Conservation (phyloP, 2,888 invertebrate species). For the Clusia tigrina region DNA sequence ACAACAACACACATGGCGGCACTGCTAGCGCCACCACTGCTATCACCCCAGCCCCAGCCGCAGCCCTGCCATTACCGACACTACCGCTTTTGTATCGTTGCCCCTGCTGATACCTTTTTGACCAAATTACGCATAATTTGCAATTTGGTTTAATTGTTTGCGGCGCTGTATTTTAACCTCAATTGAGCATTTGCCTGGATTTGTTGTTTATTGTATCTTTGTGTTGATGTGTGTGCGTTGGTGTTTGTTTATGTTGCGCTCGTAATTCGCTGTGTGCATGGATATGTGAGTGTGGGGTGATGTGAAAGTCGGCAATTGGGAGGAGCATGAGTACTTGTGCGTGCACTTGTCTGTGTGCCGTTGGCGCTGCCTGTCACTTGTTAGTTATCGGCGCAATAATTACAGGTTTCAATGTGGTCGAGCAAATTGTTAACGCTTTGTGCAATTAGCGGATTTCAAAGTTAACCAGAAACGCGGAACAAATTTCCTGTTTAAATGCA, state of each 20-base stretch:
- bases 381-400: slow-evolving; percentile 47
- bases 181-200: slow-evolving; percentile 39
- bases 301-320: no score
- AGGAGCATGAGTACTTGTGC: no score
- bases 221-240: slow-evolving; percentile 2
- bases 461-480: no score
- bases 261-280: no score
- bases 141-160: slow-evolving; percentile 57
- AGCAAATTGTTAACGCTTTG: slow-evolving; percentile 37
- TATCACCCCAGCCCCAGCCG: not conserved
- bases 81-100: not conserved
- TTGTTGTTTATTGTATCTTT: not conserved
- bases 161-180: slow-evolving; percentile 52
- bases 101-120: slow-evolving; percentile 31
- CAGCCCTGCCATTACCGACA: no score
- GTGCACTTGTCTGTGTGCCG: no score
- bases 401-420: slow-evolving; percentile 48
- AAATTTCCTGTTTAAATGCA: no score
- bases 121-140: slow-evolving; percentile 53
- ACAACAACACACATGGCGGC: not conserved
- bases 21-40: not conserved
- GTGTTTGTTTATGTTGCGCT: not conserved
- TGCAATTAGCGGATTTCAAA: slow-evolving; percentile 40
- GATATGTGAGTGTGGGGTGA: no score
- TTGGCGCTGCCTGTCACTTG: not conserved